phyloP scores from a whole-genome alignment of 92 coral and sea anemone species.

The Hydrozoanthus gracilis region DNA sequence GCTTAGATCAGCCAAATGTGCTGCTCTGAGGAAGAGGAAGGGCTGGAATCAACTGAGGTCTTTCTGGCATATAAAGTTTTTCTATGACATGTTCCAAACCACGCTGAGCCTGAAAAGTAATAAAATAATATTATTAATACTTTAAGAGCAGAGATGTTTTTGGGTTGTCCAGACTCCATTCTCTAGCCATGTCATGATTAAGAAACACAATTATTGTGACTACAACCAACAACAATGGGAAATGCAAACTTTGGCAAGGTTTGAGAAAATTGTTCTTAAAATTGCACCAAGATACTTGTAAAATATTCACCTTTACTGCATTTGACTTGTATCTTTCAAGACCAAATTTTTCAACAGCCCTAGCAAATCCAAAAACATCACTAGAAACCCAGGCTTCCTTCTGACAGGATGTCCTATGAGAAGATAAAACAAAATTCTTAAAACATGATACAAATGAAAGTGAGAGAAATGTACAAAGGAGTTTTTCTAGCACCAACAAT shows the following conservation, averaged over 20 bases:
- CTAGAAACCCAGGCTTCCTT: slow-evolving; percentile 87
- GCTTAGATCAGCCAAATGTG: background rate
- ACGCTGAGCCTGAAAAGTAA: slow-evolving; percentile 68
- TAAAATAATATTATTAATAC: background rate
- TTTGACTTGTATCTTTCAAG: slow-evolving; percentile 93
- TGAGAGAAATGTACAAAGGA: background rate
- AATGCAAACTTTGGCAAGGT: no score
- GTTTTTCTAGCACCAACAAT: background rate
- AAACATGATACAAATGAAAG: background rate
- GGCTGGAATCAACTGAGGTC: slow-evolving; percentile 57
- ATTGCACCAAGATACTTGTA: background rate
- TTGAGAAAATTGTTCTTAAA: background rate
- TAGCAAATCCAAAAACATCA: slow-evolving; percentile 91
- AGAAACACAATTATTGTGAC: background rate
- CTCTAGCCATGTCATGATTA: background rate
- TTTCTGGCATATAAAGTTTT: slow-evolving; percentile 76
- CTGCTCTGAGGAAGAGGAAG: slow-evolving; percentile 67
- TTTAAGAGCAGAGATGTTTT: background rate
- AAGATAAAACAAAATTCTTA: background rate
- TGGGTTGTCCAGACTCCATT: background rate
- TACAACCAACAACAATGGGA: background rate
- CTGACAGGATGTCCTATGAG: slow-evolving; percentile 79
- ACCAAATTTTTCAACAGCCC: slow-evolving; percentile 94
- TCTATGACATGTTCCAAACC: slow-evolving; percentile 85
- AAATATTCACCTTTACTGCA: slow-evolving; percentile 70